Evolutionary conservation across 2,888 invertebrate genomes (phyloP).

Genomic region (Lasioglossum calceatum): DNA sequence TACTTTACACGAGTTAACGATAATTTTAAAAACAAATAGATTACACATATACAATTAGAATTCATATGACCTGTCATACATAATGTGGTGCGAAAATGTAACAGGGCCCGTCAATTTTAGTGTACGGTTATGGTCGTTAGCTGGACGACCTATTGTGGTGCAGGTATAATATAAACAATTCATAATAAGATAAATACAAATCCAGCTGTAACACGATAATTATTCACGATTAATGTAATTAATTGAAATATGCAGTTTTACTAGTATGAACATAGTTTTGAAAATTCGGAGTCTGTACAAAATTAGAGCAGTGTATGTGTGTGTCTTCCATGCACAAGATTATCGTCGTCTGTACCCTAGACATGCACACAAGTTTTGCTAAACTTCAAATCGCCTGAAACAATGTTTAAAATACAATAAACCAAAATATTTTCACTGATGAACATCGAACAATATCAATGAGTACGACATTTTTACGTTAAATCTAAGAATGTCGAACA

Average conservation of each 20-base stretch:
- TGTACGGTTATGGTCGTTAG: conserved; percentile 54
- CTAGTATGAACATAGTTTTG: not conserved
- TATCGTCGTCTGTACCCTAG: conserved; percentile 50
- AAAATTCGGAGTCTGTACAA: conserved; percentile 38
- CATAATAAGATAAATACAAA: conserved; percentile 25
- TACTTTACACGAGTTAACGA: not conserved
- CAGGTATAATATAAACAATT: conserved; percentile 76
- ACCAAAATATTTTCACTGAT: not conserved
- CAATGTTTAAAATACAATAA: not conserved
- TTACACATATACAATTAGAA: too few species aligned
- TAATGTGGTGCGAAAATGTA: not conserved
- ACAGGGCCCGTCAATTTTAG: conserved; percentile 30
- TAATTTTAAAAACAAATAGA: too few species aligned
- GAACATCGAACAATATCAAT: not conserved
- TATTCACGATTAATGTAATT: conserved; percentile 26
- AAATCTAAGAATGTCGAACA: not conserved
- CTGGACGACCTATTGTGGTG: conserved; percentile 61
- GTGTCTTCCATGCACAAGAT: conserved; percentile 55
- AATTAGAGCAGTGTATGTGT: conserved; percentile 64
- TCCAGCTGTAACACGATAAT: conserved; percentile 51
- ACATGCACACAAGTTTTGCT: conserved; percentile 50
- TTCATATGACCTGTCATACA: not conserved
- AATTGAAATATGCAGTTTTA: conserved; percentile 25
- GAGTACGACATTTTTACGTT: not conserved
- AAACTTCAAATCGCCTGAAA: conserved; percentile 36